Conservation (phyloP, 2,797 vertebrate genomes). For the Rhadinocentrus ornatus region DNA sequence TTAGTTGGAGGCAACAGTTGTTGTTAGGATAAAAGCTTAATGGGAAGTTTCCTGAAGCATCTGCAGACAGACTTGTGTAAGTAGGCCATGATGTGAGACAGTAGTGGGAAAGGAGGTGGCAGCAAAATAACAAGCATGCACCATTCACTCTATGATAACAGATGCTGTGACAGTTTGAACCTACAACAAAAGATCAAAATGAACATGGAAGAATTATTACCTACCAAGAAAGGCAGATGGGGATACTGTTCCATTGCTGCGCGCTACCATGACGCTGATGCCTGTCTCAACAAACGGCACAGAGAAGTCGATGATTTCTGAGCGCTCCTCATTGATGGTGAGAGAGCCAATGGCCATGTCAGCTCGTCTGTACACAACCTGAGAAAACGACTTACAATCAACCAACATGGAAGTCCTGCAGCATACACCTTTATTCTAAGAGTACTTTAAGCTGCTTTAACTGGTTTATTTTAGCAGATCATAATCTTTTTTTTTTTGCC, state of each 20-base stretch:
- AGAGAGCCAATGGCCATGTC: slow-evolving; percentile 99
- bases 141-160: slow-evolving; percentile 3
- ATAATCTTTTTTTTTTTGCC: background rate
- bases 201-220: slow-evolving; percentile 30
- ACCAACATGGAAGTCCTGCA: background rate
- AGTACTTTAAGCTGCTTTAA: background rate
- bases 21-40: slow-evolving; percentile 67
- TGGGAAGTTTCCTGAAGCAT: slow-evolving; percentile 68
- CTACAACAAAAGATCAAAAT: slow-evolving; percentile 8
- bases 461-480: background rate
- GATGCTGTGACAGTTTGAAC: slow-evolving; percentile 11
- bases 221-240: slow-evolving; percentile 97
- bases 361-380: slow-evolving; percentile 96
- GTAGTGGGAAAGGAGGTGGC: slow-evolving; percentile 11
- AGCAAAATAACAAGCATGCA: slow-evolving; percentile 13
- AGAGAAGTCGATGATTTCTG: slow-evolving; percentile 97
- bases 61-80: slow-evolving; percentile 60
- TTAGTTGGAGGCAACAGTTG: slow-evolving; percentile 69
- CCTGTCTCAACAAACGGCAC: slow-evolving; percentile 98
- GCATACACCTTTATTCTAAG: background rate
- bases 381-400: slow-evolving; percentile 15
- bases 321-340: slow-evolving; percentile 98
- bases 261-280: slow-evolving; percentile 98
- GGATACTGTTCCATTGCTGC: slow-evolving; percentile 97
- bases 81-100: slow-evolving; percentile 63